Base-by-base conservation (phyloP, 2,797 vertebrate species). In the Pipistrellus pipistrellus region DNA sequence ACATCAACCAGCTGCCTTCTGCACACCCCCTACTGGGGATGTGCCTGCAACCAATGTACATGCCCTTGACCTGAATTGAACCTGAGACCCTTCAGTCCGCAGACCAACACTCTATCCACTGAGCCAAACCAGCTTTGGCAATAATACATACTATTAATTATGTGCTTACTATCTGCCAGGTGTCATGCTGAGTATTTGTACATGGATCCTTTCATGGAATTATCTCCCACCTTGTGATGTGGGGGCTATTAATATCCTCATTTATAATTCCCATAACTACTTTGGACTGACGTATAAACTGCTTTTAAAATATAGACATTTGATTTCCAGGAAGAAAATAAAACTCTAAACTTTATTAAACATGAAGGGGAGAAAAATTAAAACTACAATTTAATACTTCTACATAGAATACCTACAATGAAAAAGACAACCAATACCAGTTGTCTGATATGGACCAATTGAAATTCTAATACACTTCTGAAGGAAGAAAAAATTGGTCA, bases 231-330 rank as follows among this genome's bases (percentile, higher is more conserved):
- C 23, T 14, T 66, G 5, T 89, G 46, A 48, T 38, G 23, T 68
- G 41, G 10, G 3, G 46, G 44, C 18, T 90, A 66, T 30, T 66
- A 88, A 14, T 77, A 55, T 13, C 8, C 8, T 46, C 27, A 59
- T 78, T 95, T 88, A 32, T 80, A 91, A 88, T 76, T 78, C 11
- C 9, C 1, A 51, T 27, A 72, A 68, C 30, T 48, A 53, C 27
- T 77, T 87, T 81, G 21, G 10, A 59, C 48, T 72, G 25, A 80
- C 3, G 71, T 83, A 32, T n/a, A 83, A 85, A 48, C 27, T 88
- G 2, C 15, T 94, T 96, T 84, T 78, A 77, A 89, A 68, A 55
- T 59, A 71, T 55, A 84, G 89, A 55, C 15, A 85, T 68, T 91
- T 73, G 62, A 87, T 59, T 94, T 12, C 21, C 38, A 57, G 14